Base-by-base conservation (phyloP, 2,797 vertebrate genomes). In the Lindbergichthys nudifrons region DNA sequence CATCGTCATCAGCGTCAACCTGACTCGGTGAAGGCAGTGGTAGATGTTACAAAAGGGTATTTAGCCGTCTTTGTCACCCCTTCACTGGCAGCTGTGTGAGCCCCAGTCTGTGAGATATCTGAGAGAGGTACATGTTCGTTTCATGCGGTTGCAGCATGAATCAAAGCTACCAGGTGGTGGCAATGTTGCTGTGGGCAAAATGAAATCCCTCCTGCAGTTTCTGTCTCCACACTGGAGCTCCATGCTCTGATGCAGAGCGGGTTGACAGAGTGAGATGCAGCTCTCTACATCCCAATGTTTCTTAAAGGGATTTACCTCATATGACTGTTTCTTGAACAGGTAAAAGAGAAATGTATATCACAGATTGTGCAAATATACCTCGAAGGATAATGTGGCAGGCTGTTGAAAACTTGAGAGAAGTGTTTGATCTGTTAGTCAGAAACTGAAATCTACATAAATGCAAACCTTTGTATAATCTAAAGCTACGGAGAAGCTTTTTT, bases 111-210 rank as follows among this genome's bases (percentile, higher is more conserved):
- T 8, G 42, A 76, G 16, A 15, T 26, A 14, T 39, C 5, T 10
- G 10, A 50, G 26, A 54, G 32, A 69, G 21, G 7, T 3, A 47
- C 45, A 23, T 52, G 60, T 64, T 72, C 16, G 16, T 65, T 71
- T 50, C 10, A 54, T 30, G 8, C 7, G 4, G 68, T 48, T 75
- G 77, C 68, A 80, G 81, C 65, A 67, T 77, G 26, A 57, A 66
- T 80, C 67, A 64, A 76, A 85, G 80, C 70, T 23, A 63, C 92
- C 94, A 94, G 88, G 75, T 87, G 94, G 92, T 91, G 94, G 93
- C 94, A 94, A 83, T 93, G 90, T 94, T 94, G 94, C 84, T 88
- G 87, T 85, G 74, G 79, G 80, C 87, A 89, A 78, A 81, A 61
- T 69, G 3, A 66, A 76, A 65, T 71, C 76, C 67, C 68, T 81